Evolutionary conservation across 1,140 invertebrate genomes (phyloP), one percentile per base, ranked within the genome.

Genomic region (Drosophila sulfurigaster): DNA sequence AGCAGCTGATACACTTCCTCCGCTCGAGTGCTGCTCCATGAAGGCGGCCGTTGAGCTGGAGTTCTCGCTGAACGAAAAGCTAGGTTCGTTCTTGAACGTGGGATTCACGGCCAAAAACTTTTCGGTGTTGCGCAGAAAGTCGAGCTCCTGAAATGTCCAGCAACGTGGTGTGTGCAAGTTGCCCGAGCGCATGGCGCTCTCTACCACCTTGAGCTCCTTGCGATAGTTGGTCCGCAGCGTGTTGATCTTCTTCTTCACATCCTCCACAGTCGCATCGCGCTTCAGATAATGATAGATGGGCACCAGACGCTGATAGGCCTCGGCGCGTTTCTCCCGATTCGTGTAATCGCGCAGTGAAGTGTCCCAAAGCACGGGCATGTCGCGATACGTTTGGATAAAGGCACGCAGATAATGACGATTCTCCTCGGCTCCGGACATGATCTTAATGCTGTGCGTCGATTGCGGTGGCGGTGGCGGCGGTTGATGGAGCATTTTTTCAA

Each of bases 211-310:
- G 2, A 92, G 73, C 32, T 92, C 91, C 75, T 92, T 92, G 43
- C 91, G 82, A 16, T 92, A 92, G 35, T 92, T 92, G 0, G 91
- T 92, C 3, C 91, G 74, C 52, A 92, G 58, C 0, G 91, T 92
- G 16, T 92, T 92, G 5, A 92, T 92, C 65, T 92, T 92, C 35
- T 92, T 92, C 35, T 92, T 92, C 5, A 92, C 91, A 58, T 92
- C 91, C 65, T 91, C 85, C 1, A 92, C 82, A 5, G 82, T 92
- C 35, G 91, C 91, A 52, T 92, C 91, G 1, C 88, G 70, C 45
- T 92, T 92, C 0, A 92, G 75, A 25, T 92, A 91, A 3, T 86
- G 88, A 30, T 92, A 92, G 11, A 92, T 92, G 67, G 91, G 91
- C 60, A 92, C 91, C 35, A 92, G 67, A 3, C 86, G 74, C 10